These are phyloP conservation scores for Sphaeramia orbicularis DNA, from an alignment of 2,797 vertebrate species.

Conservation along the genomic window DNA sequence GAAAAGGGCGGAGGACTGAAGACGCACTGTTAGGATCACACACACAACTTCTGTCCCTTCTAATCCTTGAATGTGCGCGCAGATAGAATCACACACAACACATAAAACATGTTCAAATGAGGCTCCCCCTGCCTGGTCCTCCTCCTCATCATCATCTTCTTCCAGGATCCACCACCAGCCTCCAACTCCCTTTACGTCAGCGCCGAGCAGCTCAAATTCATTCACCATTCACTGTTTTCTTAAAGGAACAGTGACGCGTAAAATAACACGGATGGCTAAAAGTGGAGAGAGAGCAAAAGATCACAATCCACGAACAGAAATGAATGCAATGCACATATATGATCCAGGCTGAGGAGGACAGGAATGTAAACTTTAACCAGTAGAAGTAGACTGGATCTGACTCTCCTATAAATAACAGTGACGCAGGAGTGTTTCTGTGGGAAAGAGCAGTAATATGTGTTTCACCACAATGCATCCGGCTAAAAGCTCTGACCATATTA, in stretches of 20 bases:
- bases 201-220: constrained; percentile 60
- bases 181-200: constrained; percentile 71
- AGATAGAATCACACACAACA: neutral
- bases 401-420: neutral
- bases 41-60: neutral
- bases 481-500: neutral
- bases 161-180: constrained; percentile 37
- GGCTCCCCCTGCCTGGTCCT: constrained; percentile 28
- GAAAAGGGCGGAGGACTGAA: constrained; percentile 53
- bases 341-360: neutral
- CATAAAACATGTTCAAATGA: neutral
- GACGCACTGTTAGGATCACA: neutral
- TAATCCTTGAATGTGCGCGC: neutral
- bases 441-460: neutral
- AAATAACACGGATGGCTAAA: constrained; percentile 28
- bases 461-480: neutral
- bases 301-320: neutral
- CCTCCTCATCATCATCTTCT: constrained; percentile 52
- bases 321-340: neutral
- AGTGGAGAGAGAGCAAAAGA: neutral
- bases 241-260: constrained; percentile 76
- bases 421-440: neutral
- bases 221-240: constrained; percentile 50
- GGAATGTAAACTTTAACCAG: neutral
- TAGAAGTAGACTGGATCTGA: neutral